Conservation (phyloP, 2,888 invertebrate genomes). For the Erebia ligea region DNA sequence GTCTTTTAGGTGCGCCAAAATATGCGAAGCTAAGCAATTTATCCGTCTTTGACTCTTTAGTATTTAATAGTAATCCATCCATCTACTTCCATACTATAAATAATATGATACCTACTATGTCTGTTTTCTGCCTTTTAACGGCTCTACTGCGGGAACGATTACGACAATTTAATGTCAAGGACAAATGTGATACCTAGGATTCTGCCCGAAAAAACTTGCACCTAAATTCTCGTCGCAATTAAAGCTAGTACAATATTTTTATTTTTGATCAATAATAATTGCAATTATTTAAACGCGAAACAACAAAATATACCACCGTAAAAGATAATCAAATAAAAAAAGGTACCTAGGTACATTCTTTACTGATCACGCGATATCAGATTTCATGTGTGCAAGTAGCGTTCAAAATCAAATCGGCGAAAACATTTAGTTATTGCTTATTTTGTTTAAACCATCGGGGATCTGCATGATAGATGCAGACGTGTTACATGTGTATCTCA, state of each 20-base stretch:
- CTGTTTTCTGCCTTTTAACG: neutral
- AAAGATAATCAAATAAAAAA: neutral
- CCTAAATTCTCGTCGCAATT: neutral
- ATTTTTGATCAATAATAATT: neutral
- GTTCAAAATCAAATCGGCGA: slow-evolving; percentile 3
- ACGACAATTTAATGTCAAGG: neutral
- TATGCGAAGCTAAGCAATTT: neutral
- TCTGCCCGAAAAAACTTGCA: neutral
- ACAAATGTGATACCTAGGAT: neutral
- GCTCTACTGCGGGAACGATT: neutral
- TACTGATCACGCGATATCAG: slow-evolving; percentile 13
- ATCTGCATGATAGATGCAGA: neutral
- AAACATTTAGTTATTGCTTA: slow-evolving; percentile 2
- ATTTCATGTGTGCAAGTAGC: slow-evolving; percentile 7
- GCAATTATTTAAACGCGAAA: neutral
- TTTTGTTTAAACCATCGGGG: neutral
- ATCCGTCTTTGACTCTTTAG: neutral
- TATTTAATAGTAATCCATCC: neutral
- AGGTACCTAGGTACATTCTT: neutral
- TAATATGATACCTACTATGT: neutral
- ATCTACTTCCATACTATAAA: neutral
- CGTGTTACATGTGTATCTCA: neutral
- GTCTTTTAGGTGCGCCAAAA: neutral
- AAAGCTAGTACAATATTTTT: neutral
- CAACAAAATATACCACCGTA: neutral